Base-by-base conservation (phyloP, 2,888 invertebrate genomes). In the Brachylomia viminalis region DNA sequence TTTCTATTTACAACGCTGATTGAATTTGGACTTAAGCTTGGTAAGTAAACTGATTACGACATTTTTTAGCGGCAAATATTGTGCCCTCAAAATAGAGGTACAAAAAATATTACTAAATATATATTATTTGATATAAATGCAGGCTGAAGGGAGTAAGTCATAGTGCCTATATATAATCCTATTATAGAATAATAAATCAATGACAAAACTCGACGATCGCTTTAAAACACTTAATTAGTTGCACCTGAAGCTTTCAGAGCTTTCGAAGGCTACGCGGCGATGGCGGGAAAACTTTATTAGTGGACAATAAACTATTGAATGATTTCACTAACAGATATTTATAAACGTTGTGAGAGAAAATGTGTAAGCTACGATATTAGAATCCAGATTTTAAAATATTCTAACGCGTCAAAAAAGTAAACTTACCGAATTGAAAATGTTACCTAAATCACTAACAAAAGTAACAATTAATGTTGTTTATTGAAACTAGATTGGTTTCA, bases 251-350 rank as follows among this genome's bases (percentile, higher is more conserved):
- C 86, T 72, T 82, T 71, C 72, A 65, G n/a, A 49, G 58, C 66
- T 59, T 72, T 45, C 33, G 72, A 61, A 61, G 45, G 71, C 38
- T 11, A 3, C 65, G 68, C 52, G 59, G 45, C 45, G 58, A 61
- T 42, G 71, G 83, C 86, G 82, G 83, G 82, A 86, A 86, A 82
- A 83, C 58, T 82, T 83, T 66, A 61, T 52, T 62, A 64, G 73
- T 61, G 64, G 45, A 45, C 4, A 13, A 42, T 20, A 30, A 42
- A 64, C 70, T 67, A 47, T 3, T 52, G 52, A 75, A 81, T 61
- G 45, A 61, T 30, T 67, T 67, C 64, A 47, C 45, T 23, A 15
- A 52, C 33, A 59, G 23, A 13, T 65, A 59, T 59, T 68, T 59
- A 59, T 64, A 54, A 15, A 52, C 45, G 15, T 59, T 61, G n/a